Evolutionary conservation across 2,888 invertebrate genomes (phyloP).

Genomic region (Strigamia transsilvanica): DNA sequence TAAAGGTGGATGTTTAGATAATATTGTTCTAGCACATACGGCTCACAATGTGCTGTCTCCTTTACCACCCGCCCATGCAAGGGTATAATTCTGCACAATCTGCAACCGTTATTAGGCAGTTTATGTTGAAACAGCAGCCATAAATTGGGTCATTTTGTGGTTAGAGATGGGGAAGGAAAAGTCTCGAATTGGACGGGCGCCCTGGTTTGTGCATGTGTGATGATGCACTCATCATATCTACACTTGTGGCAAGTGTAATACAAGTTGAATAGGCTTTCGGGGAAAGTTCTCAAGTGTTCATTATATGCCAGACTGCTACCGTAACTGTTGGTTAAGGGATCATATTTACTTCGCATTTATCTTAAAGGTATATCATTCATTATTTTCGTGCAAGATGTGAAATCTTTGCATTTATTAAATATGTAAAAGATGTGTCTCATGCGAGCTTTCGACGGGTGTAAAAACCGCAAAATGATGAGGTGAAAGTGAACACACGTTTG

Average conservation of each 20-base stretch:
- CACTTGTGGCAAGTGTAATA: slow-evolving; percentile 20
- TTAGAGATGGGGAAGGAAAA: slow-evolving; percentile 20
- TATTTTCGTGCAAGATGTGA: background rate
- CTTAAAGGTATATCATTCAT: background rate
- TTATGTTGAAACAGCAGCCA: slow-evolving; percentile 20
- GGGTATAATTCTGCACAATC: slow-evolving; percentile 13
- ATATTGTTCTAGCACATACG: slow-evolving; percentile 14
- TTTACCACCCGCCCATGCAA: background rate
- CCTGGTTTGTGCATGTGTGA: slow-evolving; percentile 12
- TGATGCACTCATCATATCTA: slow-evolving; percentile 9
- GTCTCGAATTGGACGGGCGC: slow-evolving; percentile 14
- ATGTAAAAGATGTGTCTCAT: background rate
- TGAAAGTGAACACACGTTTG: background rate
- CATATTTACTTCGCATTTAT: background rate
- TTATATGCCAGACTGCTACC: background rate
- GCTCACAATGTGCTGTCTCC: background rate
- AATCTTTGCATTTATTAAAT: background rate
- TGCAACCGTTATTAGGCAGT: slow-evolving; percentile 20
- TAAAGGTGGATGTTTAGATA: background rate
- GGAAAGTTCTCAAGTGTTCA: slow-evolving; percentile 9
- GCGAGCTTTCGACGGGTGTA: background rate
- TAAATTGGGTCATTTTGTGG: slow-evolving; percentile 20
- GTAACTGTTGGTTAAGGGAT: background rate
- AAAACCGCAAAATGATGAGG: slow-evolving; percentile 1
- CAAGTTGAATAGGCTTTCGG: slow-evolving; percentile 12